Conservation (phyloP, 2,888 invertebrate genomes). For the Tachina grossa region DNA sequence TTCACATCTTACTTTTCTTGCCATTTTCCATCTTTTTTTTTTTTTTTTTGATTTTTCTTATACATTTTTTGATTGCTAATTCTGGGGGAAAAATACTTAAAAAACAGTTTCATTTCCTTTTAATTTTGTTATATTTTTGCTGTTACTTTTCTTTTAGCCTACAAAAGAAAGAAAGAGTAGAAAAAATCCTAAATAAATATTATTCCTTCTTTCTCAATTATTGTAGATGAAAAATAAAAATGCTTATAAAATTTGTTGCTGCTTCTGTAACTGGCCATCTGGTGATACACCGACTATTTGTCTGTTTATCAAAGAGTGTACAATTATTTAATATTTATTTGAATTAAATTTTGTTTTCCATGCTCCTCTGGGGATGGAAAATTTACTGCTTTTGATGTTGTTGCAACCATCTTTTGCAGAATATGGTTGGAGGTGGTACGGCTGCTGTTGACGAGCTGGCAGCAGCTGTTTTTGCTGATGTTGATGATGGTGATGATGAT, state of each 20-base stretch:
- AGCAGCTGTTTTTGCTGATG: constrained; percentile 21
- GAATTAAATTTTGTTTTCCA: constrained; percentile 49
- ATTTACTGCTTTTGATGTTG: constrained; percentile 75
- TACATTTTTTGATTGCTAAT: constrained; percentile 28
- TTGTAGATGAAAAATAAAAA: constrained; percentile 30
- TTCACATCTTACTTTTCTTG: neutral
- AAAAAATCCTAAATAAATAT: constrained; percentile 47
- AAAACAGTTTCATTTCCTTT: constrained; percentile 50
- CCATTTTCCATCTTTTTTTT: neutral
- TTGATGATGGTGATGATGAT: constrained; percentile 63
- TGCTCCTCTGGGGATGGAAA: neutral
- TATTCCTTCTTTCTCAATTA: constrained; percentile 20
- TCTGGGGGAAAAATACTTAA: neutral
- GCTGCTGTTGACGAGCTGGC: constrained; percentile 67
- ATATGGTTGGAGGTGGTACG: constrained; percentile 79
- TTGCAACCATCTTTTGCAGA: constrained; percentile 80
- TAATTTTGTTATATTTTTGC: constrained; percentile 27
- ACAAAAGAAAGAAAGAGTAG: neutral
- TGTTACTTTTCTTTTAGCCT: neutral
- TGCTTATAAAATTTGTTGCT: constrained; percentile 23
- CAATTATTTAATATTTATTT: constrained; percentile 54
- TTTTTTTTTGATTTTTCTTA: neutral
- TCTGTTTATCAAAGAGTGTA: neutral
- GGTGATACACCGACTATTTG: neutral
- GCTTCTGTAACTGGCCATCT: constrained; percentile 1